Base-by-base conservation (phyloP, 2,113 vertebrate species). In the Kobus ellipsiprymnus region DNA sequence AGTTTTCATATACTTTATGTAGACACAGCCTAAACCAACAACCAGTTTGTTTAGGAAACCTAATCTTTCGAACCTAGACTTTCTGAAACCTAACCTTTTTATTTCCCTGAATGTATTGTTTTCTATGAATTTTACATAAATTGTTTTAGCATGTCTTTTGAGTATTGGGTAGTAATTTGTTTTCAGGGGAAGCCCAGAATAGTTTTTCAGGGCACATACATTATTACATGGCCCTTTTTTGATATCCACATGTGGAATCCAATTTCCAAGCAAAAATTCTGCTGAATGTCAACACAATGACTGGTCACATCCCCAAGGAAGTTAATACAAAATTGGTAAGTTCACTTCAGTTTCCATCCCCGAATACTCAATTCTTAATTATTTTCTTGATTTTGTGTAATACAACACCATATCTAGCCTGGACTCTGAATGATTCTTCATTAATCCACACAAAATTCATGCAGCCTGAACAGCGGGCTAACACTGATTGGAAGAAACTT, bases 311-410 rank as follows among this genome's bases (percentile, higher is more conserved):
- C 94, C 96, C n/a, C 95, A 87, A 74, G 95, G 60, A 95, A 96
- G 55, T 90, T 40, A 83, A 67, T 48, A n/a, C 3, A 87, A 95
- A 52, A 27, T 94, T 87, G 96, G 84, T 98, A 97, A 98, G 92
- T 96, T 98, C 46, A n/a, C 83, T 96, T 96, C 46, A 89, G 3
- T 59, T 10, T 90, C 2, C 67, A 40, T 74, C 95, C 12, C 29
- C 78, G 48, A 80, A 46, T 55, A 30, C 23, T 78, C 5, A 85
- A 27, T 92, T 89, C 50, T 77, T 74, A 91, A 93, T 91, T 86
- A 25, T 95, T 96, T 92, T 94, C 57, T 93, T 97, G 29, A 86
- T 96, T 93, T 97, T 91, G 36, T 90, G 15, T 62, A 86, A 44
- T 84, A 93, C 81, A 48, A 4, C 2, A 60, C 46, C 46, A 25